Percentiles rank a stretch among this genome's conserved stretches.
These are phyloP conservation scores for Diadegma fenestrale DNA, from an alignment of 2,888 invertebrate species.

Conservation along the genomic window DNA sequence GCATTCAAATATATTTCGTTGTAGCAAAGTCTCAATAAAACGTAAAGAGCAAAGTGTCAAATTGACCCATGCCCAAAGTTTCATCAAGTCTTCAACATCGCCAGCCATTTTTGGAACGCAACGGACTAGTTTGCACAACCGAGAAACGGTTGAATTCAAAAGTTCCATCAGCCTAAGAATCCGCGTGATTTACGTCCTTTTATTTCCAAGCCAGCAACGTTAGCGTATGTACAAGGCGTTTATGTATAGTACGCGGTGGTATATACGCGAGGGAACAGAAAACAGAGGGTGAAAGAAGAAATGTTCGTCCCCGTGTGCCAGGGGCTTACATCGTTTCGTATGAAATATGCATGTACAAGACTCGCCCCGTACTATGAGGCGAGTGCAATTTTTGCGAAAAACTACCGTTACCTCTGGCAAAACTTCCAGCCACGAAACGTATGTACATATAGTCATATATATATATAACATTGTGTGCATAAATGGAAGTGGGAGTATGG, in stretches of 20 bases:
- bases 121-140: neutral
- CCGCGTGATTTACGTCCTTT: slow-evolving; percentile 3
- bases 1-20: neutral
- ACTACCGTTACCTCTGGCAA: slow-evolving; percentile 70
- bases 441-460: slow-evolving; percentile 39
- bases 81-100: neutral
- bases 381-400: slow-evolving; percentile 79
- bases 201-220: neutral
- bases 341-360: slow-evolving; percentile 82
- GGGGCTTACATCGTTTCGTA: slow-evolving; percentile 77
- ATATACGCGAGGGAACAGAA: slow-evolving; percentile 37
- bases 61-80: too few species aligned
- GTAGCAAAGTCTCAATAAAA: neutral
- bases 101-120: neutral
- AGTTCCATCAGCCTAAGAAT: slow-evolving; percentile 18
- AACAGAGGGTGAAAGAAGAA: slow-evolving; percentile 69
- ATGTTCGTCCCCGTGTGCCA: slow-evolving; percentile 72
- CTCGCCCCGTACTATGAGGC: slow-evolving; percentile 65
- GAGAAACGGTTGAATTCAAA: neutral
- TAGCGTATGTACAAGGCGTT: neutral
- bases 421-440: slow-evolving; percentile 66
- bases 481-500: slow-evolving; percentile 1
- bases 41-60: neutral
- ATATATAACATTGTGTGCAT: slow-evolving; percentile 8
- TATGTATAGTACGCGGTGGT: neutral